These are phyloP conservation scores for Chinchilla lanigera DNA, from an alignment of 2,113 vertebrate genomes.

Conservation along the genomic window DNA sequence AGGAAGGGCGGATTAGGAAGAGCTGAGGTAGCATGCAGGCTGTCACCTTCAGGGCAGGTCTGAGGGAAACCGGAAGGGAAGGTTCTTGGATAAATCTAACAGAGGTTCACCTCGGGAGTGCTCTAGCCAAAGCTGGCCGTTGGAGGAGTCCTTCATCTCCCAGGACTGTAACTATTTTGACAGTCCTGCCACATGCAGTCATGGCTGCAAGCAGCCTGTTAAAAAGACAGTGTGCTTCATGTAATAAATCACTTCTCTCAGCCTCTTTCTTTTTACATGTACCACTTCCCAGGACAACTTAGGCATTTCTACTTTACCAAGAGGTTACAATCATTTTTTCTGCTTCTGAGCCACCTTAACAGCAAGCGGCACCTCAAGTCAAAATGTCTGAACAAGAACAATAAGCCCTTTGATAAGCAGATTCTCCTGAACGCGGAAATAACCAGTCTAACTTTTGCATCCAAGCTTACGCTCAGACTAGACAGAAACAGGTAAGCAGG, in stretches of 20 bases:
- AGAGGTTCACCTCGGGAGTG: neutral
- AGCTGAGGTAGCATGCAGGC: neutral
- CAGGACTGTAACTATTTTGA: neutral
- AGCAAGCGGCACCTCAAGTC: neutral
- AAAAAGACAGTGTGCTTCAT: neutral
- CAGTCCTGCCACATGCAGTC: neutral
- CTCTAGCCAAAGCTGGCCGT: neutral
- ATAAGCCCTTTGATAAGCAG: neutral
- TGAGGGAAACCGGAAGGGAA: neutral
- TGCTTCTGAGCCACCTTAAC: neutral
- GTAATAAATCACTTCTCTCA: neutral
- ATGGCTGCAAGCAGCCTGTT: neutral
- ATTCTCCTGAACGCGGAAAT: neutral
- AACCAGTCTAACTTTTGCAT: neutral
- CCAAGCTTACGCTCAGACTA: neutral
- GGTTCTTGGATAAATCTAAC: neutral
- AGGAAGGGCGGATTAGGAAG: too few relatives aligned
- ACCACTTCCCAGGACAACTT: neutral
- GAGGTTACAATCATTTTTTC: neutral
- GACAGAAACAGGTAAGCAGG: neutral
- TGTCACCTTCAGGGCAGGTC: neutral
- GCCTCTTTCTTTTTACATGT: neutral
- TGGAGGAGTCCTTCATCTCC: neutral
- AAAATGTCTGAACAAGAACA: neutral
- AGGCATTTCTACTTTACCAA: neutral